Evolutionary conservation across 2,888 invertebrate genomes (phyloP).

Genomic region (Muscina levida): DNA sequence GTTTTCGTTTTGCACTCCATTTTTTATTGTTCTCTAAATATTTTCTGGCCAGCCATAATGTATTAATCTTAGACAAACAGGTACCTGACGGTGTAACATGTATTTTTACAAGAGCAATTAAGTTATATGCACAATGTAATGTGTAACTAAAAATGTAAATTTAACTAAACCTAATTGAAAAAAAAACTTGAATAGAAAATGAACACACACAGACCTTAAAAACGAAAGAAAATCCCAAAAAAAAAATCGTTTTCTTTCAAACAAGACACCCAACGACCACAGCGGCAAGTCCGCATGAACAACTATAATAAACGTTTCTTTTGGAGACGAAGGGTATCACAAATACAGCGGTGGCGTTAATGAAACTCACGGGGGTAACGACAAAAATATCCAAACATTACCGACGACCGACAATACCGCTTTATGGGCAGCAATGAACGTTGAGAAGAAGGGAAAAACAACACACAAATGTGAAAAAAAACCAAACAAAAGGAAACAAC

Average conservation of each 20-base stretch:
- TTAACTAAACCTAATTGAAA: too few species aligned
- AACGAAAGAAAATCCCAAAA: slow-evolving; percentile 9
- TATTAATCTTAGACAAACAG: too few species aligned
- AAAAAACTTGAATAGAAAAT: too few species aligned
- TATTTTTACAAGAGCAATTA: too few species aligned
- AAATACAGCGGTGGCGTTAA: neutral
- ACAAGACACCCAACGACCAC: slow-evolving; percentile 24
- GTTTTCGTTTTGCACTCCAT: too few species aligned
- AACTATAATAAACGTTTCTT: slow-evolving; percentile 14
- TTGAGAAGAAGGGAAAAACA: slow-evolving; percentile 25
- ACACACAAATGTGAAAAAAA: slow-evolving; percentile 54
- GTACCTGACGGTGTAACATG: too few species aligned
- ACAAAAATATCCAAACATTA: neutral
- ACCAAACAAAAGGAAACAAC: slow-evolving; percentile 56
- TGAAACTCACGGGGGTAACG: neutral
- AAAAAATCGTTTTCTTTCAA: slow-evolving; percentile 33
- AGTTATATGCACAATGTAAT: too few species aligned
- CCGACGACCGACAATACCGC: slow-evolving; percentile 58
- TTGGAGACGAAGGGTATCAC: slow-evolving; percentile 5
- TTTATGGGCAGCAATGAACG: slow-evolving; percentile 44
- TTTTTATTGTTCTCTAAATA: too few species aligned
- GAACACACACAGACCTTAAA: slow-evolving; percentile 10
- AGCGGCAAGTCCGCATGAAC: slow-evolving; percentile 35
- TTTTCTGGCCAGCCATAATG: too few species aligned
- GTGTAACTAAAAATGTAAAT: too few species aligned